Evolutionary conservation across 2,888 invertebrate genomes (phyloP), one percentile per base, ranked within the genome.

Genomic region (Ellobium chinense): DNA sequence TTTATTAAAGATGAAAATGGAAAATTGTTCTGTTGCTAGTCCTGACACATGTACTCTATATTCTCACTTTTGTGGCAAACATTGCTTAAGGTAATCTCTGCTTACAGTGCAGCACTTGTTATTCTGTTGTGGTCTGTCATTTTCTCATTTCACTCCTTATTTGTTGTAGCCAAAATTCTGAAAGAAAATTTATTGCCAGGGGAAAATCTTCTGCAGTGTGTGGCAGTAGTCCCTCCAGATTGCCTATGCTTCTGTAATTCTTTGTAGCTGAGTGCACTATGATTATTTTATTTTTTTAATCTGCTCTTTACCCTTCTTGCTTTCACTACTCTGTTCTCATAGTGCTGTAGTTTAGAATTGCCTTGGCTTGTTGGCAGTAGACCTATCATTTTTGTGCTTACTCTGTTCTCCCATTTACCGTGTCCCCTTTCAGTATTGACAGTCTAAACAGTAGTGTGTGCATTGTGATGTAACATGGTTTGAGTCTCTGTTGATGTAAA

Each of bases 121-220:
- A 46, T 46, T 46, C 46, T 46, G n/a, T 46, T n/a, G 29, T 34
- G 21, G 21, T 27, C 34, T 36, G 21, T 31, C 36, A 31, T 4
- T 18, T 34, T n/a, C 18, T 2, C 21, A 14, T n/a, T n/a, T 34
- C 18, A 68, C 36, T n/a, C n/a, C 21, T 34, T 68, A 4, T 5
- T 24, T 31, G 5, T 12, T 65, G 14, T 21, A 12, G 29, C 34
- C 9, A 65, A 21, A 18, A 7, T 12, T 29, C 14, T 65, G 2
- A 27, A 68, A 31, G 66, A 21, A n/a, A 2, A 7, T 24, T 7
- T 31, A 12, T 24, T n/a, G 7, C n/a, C 21, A 2, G 31, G 34
- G 66, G 36, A 27, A 21, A 36, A 36, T 36, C 37, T 34, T 31
- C 36, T 68, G 66, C 66, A 68, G 66, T 68, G 66, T 68, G 66